Base-by-base conservation (phyloP, 1,140 invertebrate genomes). In the Drosophila truncata region DNA sequence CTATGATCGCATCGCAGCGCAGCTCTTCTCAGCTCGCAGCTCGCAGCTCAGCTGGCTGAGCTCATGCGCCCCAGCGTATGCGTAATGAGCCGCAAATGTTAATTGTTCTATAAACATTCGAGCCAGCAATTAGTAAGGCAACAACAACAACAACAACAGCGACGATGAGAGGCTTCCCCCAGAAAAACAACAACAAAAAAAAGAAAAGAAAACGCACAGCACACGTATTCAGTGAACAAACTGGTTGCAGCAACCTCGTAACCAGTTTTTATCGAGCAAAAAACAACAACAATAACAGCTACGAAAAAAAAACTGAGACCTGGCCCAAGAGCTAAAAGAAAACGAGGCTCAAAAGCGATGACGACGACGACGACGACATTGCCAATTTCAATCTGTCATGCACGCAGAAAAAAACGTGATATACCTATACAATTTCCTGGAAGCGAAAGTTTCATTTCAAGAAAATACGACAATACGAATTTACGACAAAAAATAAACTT, bases 21-120 rank as follows among this genome's bases (percentile, higher is more conserved):
- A 46, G 42, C 42, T 20, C 42, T 13, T 70, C 39, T 31, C 60
- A 39, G 37, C 33, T 46, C 20, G n/a, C 60, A 39, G 37, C 33
- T 46, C 20, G n/a, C 58, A 25, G 33, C 46, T 67, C 65, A 64
- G 60, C 49, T 55, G 41, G 44, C 75, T 78, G 74, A 78, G 74
- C 76, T 78, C 76, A 78, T 78, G 49, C 61, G 46, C 42, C 50
- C 46, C 47, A 52, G 11, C 55, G 71, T 80, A 80, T 80, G 64
- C 75, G 74, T 82, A 82, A 80, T 84, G 59, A 61, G 77, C 59
- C 54, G 75, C 59, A 78, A 78, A 78, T 78, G 76, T 78, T 78
- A 78, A 78, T 78, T 78, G 75, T 78, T 78, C 66, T 78, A 78
- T 78, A 78, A 78, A 78, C 76, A 78, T 78, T 78, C 57, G 52